A percentile compares a stretch with the other conserved stretches of the same genome.
Evolutionary conservation across 2,888 invertebrate genomes (phyloP).

Genomic region (Antitype chi): DNA sequence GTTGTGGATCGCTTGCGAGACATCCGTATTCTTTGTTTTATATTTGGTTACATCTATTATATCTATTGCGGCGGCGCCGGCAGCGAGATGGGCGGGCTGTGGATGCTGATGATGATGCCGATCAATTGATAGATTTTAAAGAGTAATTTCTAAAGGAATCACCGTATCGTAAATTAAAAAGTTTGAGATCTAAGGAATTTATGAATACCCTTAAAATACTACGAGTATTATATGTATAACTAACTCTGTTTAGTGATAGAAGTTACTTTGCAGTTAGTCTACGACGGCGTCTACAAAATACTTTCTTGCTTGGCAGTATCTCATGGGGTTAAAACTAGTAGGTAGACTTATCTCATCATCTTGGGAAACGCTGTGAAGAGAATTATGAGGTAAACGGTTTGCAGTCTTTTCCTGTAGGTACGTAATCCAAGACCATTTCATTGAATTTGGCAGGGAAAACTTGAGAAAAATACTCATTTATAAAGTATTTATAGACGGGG

Average conservation of each 20-base stretch:
- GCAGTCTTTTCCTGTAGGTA: slow-evolving; percentile 16
- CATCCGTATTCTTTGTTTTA: slow-evolving; percentile 42
- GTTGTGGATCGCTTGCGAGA: slow-evolving; percentile 48
- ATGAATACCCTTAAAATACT: not conserved
- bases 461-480: slow-evolving; percentile 8
- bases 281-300: not conserved
- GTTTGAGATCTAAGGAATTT: not conserved
- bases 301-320: not conserved
- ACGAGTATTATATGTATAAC: not conserved
- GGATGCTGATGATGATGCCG: not conserved
- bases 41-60: slow-evolving; percentile 18
- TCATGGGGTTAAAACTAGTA: not conserved
- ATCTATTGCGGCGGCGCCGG: not conserved
- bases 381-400: slow-evolving; percentile 21
- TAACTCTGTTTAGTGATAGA: no score
- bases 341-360: not conserved
- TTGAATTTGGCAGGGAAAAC: no score
- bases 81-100: not conserved
- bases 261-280: not conserved
- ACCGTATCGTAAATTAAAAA: not conserved
- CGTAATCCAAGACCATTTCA: not conserved
- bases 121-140: not conserved
- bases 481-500: slow-evolving; percentile 38
- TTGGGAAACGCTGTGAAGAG: slow-evolving; percentile 16
- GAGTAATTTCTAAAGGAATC: not conserved